These are phyloP conservation scores for Ceryle rudis DNA, from an alignment of 2,797 vertebrate genomes.

Conservation along the genomic window DNA sequence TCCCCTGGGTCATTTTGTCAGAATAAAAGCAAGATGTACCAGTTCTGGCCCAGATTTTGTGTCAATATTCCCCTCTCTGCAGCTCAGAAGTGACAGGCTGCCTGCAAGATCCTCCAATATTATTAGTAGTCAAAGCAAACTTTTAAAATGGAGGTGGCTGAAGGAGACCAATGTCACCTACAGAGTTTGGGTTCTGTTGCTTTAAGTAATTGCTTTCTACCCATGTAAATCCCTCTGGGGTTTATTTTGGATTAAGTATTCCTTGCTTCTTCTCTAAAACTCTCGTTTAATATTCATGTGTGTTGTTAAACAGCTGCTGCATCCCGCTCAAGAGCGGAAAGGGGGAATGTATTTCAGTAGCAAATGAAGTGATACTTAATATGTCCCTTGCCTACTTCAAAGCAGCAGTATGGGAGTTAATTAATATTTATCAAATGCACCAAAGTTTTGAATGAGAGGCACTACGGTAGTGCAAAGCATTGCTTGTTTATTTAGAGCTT, in stretches of 20 bases:
- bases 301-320: conserved; percentile 9
- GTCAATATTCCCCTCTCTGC: background rate
- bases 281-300: conserved; percentile 45
- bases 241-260: conserved; percentile 33
- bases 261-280: conserved; percentile 4
- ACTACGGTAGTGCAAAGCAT: background rate
- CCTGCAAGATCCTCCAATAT: background rate
- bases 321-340: background rate
- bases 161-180: conserved; percentile 2
- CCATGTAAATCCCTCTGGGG: background rate
- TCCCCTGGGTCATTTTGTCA: background rate
- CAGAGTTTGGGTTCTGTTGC: fast-evolving
- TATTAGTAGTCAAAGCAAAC: background rate
- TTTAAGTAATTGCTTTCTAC: conserved; percentile 17
- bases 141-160: background rate
- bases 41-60: background rate
- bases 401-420: background rate
- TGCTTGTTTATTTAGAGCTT: background rate
- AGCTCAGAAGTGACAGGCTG: background rate
- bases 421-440: background rate
- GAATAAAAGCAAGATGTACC: background rate
- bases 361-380: background rate
- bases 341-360: background rate
- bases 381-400: background rate
- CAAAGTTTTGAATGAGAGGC: background rate